Conservation (phyloP, 37 sponge, comb jelly and placozoan species). For the Beroe forskalii region DNA sequence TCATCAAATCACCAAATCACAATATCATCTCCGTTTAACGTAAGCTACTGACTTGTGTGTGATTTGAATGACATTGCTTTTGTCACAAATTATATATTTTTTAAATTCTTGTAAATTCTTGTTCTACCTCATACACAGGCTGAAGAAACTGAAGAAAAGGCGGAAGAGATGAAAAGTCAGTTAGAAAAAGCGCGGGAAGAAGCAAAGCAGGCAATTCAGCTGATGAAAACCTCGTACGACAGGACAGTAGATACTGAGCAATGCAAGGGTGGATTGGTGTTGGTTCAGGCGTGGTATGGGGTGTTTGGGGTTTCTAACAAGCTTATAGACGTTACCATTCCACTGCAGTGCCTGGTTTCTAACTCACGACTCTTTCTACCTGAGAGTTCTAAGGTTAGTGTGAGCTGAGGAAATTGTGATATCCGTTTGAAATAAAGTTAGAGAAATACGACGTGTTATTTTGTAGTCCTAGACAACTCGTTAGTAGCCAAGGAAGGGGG, state of each 20-base stretch:
- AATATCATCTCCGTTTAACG: too few species aligned
- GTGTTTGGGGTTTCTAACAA: constrained; percentile 65
- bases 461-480: too few species aligned
- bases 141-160: constrained; percentile 70
- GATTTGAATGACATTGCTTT: too few species aligned
- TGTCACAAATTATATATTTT: too few species aligned
- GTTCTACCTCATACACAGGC: too few species aligned
- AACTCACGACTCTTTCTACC: constrained; percentile 87
- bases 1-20: too few species aligned
- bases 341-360: constrained; percentile 86
- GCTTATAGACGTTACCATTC: constrained; percentile 84
- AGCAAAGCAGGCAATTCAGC: constrained; percentile 82
- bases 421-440: too few species aligned
- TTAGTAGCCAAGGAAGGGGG: too few species aligned
- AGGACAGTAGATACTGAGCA: constrained; percentile 72
- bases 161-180: constrained; percentile 67
- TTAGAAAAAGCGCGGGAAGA: constrained; percentile 70
- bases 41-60: too few species aligned
- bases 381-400: constrained; percentile 75
- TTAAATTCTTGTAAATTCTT: too few species aligned
- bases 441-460: too few species aligned
- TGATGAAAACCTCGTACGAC: constrained; percentile 88
- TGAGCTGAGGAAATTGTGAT: too few species aligned
- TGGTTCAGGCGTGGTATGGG: constrained; percentile 94
- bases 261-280: constrained; percentile 77